Percentiles rank a stretch among this genome's conserved stretches.
Evolutionary conservation across 2,888 invertebrate genomes (phyloP).

Genomic region (Tenthredo mesomela): DNA sequence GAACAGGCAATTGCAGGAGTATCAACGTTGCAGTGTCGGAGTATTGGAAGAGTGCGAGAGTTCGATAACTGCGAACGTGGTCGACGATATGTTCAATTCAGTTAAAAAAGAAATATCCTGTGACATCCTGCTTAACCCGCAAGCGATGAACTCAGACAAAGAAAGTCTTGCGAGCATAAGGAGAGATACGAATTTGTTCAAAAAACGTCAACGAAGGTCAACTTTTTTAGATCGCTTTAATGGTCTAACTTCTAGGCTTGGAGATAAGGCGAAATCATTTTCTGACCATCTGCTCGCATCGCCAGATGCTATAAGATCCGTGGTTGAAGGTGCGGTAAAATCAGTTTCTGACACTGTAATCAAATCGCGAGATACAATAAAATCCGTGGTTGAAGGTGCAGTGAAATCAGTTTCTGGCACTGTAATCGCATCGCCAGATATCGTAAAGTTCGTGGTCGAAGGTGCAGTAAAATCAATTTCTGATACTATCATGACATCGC

Average conservation of each 20-base stretch:
- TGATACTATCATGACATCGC: not conserved
- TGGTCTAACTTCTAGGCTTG: not conserved
- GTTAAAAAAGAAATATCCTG: conserved; percentile 84
- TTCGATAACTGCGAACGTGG: conserved; percentile 89
- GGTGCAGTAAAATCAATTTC: not conserved
- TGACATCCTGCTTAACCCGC: not conserved
- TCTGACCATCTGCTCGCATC: not conserved
- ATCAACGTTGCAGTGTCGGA: conserved; percentile 82
- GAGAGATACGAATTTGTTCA: no score
- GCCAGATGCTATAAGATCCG: not conserved
- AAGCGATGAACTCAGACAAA: not conserved
- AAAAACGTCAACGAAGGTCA: not conserved
- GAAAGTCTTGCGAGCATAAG: not conserved
- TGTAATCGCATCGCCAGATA: not conserved
- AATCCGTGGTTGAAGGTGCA: not conserved
- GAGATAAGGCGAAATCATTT: not conserved
- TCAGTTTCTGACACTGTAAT: not conserved
- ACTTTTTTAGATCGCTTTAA: not conserved
- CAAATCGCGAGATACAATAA: not conserved
- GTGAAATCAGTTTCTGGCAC: not conserved
- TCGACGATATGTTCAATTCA: conserved; percentile 87
- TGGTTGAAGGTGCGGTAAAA: no score
- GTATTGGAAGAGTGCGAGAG: conserved; percentile 85
- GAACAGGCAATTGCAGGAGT: conserved; percentile 79
- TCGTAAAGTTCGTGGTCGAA: not conserved